These are phyloP conservation scores for Catharus minimus DNA, from an alignment of 2,113 vertebrate genomes.

Conservation along the genomic window DNA sequence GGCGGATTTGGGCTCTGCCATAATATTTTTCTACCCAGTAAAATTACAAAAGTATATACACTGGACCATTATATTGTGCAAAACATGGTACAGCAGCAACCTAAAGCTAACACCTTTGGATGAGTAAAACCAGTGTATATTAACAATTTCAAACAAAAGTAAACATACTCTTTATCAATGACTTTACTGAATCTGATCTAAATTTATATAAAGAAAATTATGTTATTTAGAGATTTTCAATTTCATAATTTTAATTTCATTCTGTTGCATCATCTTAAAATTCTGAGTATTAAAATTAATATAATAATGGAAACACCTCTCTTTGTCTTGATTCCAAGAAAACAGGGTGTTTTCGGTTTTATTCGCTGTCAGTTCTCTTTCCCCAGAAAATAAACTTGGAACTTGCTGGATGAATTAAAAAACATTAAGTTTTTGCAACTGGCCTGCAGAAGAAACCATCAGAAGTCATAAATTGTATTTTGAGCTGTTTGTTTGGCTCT, in stretches of 20 bases:
- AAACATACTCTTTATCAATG: neutral
- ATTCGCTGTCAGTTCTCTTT: neutral
- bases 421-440: neutral
- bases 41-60: neutral
- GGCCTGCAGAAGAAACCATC: neutral
- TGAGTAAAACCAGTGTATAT: neutral
- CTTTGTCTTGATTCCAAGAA: neutral
- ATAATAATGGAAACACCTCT: neutral
- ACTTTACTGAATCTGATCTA: neutral
- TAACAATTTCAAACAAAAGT: neutral
- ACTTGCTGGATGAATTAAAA: neutral
- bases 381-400: neutral
- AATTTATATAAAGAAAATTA: neutral
- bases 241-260: neutral
- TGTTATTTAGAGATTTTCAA: neutral
- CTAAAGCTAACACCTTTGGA: neutral
- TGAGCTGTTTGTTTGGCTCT: neutral
- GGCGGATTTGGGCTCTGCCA: neutral
- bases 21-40: neutral
- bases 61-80: neutral
- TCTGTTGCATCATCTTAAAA: neutral
- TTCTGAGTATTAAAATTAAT: neutral
- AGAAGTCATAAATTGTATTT: neutral
- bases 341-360: neutral
- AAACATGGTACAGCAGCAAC: neutral